Percentiles rank a stretch among this genome's conserved stretches.
Conservation (phyloP, 2,888 invertebrate genomes). For the Epinotia demarniana region DNA sequence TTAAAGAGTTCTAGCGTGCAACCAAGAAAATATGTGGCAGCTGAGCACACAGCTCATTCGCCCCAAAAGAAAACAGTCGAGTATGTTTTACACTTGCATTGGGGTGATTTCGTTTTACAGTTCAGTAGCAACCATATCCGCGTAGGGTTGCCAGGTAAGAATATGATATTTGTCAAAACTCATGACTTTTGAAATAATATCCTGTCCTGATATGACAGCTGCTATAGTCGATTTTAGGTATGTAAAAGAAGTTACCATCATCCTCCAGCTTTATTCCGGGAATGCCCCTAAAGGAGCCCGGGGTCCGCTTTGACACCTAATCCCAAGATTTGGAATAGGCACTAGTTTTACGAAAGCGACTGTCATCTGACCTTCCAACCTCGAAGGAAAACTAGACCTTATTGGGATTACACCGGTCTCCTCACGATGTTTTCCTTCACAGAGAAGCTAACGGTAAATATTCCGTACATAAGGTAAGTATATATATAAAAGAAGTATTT, state of each 20-base stretch:
- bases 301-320: too few relatives aligned
- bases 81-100: constrained; percentile 2
- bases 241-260: not conserved
- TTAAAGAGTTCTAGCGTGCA: not conserved
- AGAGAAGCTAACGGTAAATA: too few relatives aligned
- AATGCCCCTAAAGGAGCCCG: too few relatives aligned
- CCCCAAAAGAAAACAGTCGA: constrained; percentile 7
- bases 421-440: too few relatives aligned
- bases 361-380: too few relatives aligned
- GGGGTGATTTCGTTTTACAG: not conserved
- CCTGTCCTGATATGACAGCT: too few relatives aligned
- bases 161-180: not conserved
- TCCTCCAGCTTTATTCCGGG: too few relatives aligned
- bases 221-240: not conserved
- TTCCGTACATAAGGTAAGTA: too few relatives aligned
- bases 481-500: not conserved
- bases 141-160: not conserved
- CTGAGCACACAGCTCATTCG: constrained; percentile 6
- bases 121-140: not conserved
- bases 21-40: not conserved
- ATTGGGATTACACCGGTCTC: too few relatives aligned
- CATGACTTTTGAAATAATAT: not conserved
- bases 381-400: too few relatives aligned
- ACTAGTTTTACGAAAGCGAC: too few relatives aligned
- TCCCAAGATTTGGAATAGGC: too few relatives aligned